phyloP scores from a whole-genome alignment of 2,888 invertebrate genomes.

The Ptilodon capucinus region DNA sequence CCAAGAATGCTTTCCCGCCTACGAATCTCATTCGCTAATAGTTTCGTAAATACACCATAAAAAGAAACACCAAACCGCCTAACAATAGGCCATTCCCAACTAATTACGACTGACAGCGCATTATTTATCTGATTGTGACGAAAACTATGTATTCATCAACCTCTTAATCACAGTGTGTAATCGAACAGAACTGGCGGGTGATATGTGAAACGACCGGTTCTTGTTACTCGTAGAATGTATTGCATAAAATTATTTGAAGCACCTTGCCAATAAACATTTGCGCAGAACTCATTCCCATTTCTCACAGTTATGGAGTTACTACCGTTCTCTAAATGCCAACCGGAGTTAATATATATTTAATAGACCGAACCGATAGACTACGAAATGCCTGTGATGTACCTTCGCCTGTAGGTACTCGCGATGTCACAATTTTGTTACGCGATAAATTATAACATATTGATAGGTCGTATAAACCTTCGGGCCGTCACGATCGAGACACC shows the following conservation, averaged over 20 bases:
- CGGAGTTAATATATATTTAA: neutral
- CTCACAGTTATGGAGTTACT: neutral
- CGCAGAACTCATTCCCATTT: neutral
- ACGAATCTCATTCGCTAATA: constrained; percentile 6
- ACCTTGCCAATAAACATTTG: constrained; percentile 4
- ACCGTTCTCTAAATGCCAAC: neutral
- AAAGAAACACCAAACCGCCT: constrained; percentile 8
- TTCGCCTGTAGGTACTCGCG: constrained; percentile 13
- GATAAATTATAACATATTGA: neutral
- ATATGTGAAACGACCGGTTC: constrained; percentile 25
- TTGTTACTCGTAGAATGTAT: constrained; percentile 24
- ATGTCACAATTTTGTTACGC: constrained; percentile 23
- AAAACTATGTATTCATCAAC: constrained; percentile 12
- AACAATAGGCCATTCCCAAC: constrained; percentile 34
- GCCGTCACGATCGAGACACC: neutral
- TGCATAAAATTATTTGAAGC: constrained; percentile 20
- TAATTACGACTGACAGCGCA: constrained; percentile 24
- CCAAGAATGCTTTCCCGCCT: constrained; percentile 5
- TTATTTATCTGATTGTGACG: constrained; percentile 26
- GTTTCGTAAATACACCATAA: constrained; percentile 27
- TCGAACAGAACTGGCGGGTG: constrained; percentile 27
- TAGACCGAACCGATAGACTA: constrained; percentile 16
- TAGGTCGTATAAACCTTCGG: neutral
- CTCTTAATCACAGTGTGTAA: constrained; percentile 25
- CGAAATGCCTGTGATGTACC: constrained; percentile 35